Percentiles rank a stretch among this genome's conserved stretches.
These are phyloP conservation scores for Philantomba maxwellii DNA, from an alignment of 2,113 vertebrate genomes.

Conservation along the genomic window DNA sequence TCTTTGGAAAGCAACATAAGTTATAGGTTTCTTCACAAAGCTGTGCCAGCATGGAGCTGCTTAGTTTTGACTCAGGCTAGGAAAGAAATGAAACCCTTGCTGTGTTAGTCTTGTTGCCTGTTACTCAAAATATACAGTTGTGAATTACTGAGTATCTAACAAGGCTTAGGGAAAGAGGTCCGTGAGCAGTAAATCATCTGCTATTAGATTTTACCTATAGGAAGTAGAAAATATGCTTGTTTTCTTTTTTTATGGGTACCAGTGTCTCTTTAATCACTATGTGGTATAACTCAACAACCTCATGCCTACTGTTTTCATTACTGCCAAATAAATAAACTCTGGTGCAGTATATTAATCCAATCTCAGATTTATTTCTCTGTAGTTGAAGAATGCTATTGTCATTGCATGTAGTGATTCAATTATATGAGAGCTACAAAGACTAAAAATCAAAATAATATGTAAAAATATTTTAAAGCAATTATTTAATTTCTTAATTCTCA, in stretches of 20 bases:
- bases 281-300: neutral
- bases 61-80: neutral
- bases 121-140: slow-evolving; percentile 14
- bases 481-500: neutral
- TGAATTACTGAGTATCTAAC: slow-evolving; percentile 22
- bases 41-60: neutral
- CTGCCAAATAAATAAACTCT: neutral
- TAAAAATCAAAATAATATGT: neutral
- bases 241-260: slow-evolving; percentile 11
- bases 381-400: neutral
- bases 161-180: neutral
- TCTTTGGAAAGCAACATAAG: neutral
- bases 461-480: neutral
- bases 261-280: neutral
- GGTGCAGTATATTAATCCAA: neutral
- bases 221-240: slow-evolving; percentile 10
- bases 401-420: neutral
- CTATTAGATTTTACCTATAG: neutral
- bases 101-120: neutral
- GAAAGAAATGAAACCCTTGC: slow-evolving; percentile 35
- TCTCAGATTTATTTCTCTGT: neutral
- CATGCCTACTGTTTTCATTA: neutral
- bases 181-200: neutral
- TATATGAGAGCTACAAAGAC: neutral
- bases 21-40: neutral